Conservation (phyloP, 2,797 vertebrate species). For the Microctenopoma lineatum region DNA sequence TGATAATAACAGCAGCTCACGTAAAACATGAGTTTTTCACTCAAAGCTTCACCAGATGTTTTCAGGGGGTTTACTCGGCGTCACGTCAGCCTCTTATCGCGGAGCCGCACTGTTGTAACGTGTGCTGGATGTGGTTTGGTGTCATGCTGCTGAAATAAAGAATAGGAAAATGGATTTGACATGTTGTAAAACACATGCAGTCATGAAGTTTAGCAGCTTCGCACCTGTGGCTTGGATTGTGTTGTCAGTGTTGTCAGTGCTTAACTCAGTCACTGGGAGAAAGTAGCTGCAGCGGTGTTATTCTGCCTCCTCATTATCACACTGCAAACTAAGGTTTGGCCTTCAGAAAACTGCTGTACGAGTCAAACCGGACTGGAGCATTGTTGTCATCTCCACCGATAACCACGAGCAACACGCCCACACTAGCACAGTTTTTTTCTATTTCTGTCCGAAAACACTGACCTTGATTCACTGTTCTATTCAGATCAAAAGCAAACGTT, state of each 20-base stretch:
- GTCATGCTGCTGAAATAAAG: too few species aligned
- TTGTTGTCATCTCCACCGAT: slow-evolving; percentile 4
- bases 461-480: slow-evolving; percentile 24
- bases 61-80: too few species aligned
- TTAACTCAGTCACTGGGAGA: neutral
- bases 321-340: neutral
- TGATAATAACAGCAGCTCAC: too few species aligned
- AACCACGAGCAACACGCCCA: slow-evolving; percentile 20
- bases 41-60: too few species aligned
- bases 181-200: too few species aligned
- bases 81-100: too few species aligned
- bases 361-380: neutral
- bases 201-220: too few species aligned
- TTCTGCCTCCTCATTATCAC: neutral
- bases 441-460: slow-evolving; percentile 29
- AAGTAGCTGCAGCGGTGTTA: neutral
- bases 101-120: too few species aligned
- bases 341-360: neutral
- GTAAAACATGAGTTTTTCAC: too few species aligned
- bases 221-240: neutral
- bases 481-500: slow-evolving; percentile 12
- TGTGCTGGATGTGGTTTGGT: too few species aligned
- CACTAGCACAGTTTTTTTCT: slow-evolving; percentile 11
- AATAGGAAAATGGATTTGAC: too few species aligned
- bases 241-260: neutral